phyloP scores from a whole-genome alignment of 2,888 invertebrate genomes.

The Zaprionus obscuricornis region DNA sequence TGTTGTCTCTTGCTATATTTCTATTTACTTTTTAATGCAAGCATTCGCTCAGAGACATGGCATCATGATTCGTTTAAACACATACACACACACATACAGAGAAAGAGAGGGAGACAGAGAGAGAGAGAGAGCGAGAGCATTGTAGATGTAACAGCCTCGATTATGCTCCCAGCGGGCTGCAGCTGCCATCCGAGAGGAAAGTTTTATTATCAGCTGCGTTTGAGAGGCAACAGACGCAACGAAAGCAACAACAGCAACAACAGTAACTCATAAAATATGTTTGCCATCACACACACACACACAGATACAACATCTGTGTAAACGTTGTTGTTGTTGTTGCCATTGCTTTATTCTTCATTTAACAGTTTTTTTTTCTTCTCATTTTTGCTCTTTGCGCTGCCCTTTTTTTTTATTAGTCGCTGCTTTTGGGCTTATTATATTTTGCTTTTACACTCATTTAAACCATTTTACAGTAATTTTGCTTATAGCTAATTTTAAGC shows the following conservation, averaged over 20 bases:
- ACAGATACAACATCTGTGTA: conserved; percentile 16
- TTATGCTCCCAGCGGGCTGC: conserved; percentile 79
- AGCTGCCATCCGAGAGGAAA: conserved; percentile 68
- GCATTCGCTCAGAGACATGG: conserved; percentile 20
- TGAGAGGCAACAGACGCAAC: conserved; percentile 60
- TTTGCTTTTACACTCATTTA: conserved; percentile 76
- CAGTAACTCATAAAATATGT: conserved; percentile 79
- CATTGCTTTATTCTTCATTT: conserved; percentile 73
- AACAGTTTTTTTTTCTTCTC: conserved; percentile 50
- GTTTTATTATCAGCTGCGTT: conserved; percentile 79
- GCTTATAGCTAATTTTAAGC: conserved; percentile 78
- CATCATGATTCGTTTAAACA: conserved; percentile 46
- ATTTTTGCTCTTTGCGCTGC: conserved; percentile 23
- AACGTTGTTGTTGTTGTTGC: conserved; percentile 28
- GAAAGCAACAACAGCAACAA: conserved; percentile 42
- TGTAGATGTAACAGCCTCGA: conserved; percentile 74
- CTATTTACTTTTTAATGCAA: conserved; percentile 17
- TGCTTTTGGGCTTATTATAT: conserved; percentile 70
- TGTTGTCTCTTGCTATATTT: conserved; percentile 12
- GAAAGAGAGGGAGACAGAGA: no score
- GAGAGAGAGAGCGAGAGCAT: no score
- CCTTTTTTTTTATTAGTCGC: conserved; percentile 63
- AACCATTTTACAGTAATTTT: conserved; percentile 78
- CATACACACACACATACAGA: conserved; percentile 21
- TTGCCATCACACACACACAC: conserved; percentile 61